phyloP scores from a whole-genome alignment of 2,797 vertebrate species.

The Premnoplex brunnescens region DNA sequence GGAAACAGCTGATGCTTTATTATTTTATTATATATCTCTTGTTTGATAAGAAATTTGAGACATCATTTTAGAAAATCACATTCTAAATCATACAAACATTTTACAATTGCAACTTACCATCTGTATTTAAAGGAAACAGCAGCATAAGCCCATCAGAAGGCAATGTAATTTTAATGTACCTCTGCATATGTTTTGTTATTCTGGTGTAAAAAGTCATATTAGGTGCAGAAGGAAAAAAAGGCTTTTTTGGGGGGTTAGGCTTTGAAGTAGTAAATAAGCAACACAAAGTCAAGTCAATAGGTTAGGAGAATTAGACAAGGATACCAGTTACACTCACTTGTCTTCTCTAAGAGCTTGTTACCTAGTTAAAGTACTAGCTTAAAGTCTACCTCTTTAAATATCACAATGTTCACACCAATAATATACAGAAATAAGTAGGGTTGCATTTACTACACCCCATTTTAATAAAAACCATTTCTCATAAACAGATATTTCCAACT shows the following conservation, averaged over 20 bases:
- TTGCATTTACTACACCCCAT: not conserved
- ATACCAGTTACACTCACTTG: not conserved
- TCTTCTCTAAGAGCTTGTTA: not conserved
- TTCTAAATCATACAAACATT: slow-evolving; percentile 18
- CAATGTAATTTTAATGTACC: slow-evolving; percentile 6
- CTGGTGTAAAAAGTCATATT: not conserved
- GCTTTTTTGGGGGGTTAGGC: not conserved
- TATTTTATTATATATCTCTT: slow-evolving; percentile 14
- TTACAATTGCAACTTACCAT: slow-evolving; percentile 29
- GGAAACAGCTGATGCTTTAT: not conserved
- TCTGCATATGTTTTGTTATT: not conserved
- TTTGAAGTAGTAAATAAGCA: slow-evolving; percentile 41
- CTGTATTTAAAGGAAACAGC: slow-evolving; percentile 33
- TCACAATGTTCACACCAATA: not conserved
- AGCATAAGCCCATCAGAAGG: slow-evolving; percentile 24
- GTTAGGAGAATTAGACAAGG: slow-evolving; percentile 20
- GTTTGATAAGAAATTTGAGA: not conserved
- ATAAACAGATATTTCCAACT: slow-evolving; percentile 52
- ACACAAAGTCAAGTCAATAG: not conserved
- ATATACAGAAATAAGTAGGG: slow-evolving; percentile 37
- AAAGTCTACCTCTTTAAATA: slow-evolving; percentile 21
- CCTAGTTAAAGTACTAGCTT: slow-evolving; percentile 32
- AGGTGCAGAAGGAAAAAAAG: slow-evolving; percentile 16
- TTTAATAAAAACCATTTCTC: slow-evolving; percentile 47
- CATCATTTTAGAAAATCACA: not conserved